phyloP scores from a whole-genome alignment of 2,797 vertebrate species.

The Atherinosoma microstoma region DNA sequence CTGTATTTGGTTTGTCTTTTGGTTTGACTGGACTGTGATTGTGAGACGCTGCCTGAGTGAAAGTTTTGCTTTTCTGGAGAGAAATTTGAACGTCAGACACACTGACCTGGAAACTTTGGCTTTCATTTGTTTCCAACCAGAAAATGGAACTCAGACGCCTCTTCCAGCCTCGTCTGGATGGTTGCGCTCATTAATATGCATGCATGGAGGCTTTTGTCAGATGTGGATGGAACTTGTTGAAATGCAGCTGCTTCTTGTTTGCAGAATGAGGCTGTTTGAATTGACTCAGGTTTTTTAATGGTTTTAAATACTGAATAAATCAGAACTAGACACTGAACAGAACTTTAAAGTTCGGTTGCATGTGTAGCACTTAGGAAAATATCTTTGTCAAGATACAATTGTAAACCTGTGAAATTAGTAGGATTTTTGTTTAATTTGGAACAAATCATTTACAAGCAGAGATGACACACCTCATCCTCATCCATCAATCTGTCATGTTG shows the following conservation, averaged over 20 bases:
- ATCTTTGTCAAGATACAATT: too few relatives aligned
- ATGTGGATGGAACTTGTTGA: slow-evolving; percentile 1
- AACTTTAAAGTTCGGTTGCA: background rate
- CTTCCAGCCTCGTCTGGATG: slow-evolving; percentile 4
- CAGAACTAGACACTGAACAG: background rate
- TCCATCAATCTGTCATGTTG: too few relatives aligned
- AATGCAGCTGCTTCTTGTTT: background rate
- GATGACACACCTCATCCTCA: too few relatives aligned
- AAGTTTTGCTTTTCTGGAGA: slow-evolving; percentile 22
- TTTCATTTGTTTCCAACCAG: slow-evolving; percentile 33
- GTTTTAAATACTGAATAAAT: background rate
- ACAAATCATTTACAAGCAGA: too few relatives aligned
- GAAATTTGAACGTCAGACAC: slow-evolving; percentile 27
- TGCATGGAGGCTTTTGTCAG: background rate
- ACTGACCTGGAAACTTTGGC: slow-evolving; percentile 37
- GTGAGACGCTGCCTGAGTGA: background rate
- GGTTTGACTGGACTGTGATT: slow-evolving; percentile 24
- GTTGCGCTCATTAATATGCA: background rate
- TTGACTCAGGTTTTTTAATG: background rate
- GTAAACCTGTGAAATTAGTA: too few relatives aligned
- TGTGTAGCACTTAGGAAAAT: background rate
- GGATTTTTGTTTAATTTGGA: too few relatives aligned
- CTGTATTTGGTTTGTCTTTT: slow-evolving; percentile 11
- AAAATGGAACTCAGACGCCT: slow-evolving; percentile 20
- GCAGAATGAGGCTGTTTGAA: background rate